phyloP scores from a whole-genome alignment of 2,113 vertebrate genomes.

The Phrynocephalus versicolor region DNA sequence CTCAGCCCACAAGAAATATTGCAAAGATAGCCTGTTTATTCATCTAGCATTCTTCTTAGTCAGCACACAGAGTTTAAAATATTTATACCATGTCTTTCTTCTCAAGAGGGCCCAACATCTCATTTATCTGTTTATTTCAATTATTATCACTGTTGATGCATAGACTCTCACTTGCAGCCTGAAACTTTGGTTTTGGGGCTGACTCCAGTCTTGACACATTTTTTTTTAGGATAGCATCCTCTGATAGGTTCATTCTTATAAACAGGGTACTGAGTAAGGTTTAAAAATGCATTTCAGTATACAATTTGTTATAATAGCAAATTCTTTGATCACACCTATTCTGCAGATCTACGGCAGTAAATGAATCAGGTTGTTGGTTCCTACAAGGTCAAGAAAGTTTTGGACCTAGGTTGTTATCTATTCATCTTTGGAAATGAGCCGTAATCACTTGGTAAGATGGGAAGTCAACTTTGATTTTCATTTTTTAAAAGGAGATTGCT shows the following conservation, averaged over 20 bases:
- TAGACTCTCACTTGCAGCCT: too few species aligned
- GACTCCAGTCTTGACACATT: background rate
- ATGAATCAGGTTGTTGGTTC: background rate
- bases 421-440: conserved; percentile 36
- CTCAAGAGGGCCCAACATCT: too few species aligned
- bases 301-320: background rate
- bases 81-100: too few species aligned
- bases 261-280: background rate
- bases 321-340: background rate
- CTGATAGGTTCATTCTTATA: background rate
- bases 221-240: background rate
- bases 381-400: accelerated
- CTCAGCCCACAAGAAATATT: too few species aligned
- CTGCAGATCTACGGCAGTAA: too few species aligned
- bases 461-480: conserved; percentile 35
- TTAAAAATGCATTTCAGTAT: background rate
- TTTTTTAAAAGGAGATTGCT: conserved; percentile 35
- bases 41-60: too few species aligned
- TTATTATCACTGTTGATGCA: too few species aligned
- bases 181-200: background rate
- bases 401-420: background rate
- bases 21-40: too few species aligned
- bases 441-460: background rate
- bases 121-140: too few species aligned
- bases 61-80: too few species aligned